Conservation (phyloP, 1,140 invertebrate species). For the Drosophila oshimai region DNA sequence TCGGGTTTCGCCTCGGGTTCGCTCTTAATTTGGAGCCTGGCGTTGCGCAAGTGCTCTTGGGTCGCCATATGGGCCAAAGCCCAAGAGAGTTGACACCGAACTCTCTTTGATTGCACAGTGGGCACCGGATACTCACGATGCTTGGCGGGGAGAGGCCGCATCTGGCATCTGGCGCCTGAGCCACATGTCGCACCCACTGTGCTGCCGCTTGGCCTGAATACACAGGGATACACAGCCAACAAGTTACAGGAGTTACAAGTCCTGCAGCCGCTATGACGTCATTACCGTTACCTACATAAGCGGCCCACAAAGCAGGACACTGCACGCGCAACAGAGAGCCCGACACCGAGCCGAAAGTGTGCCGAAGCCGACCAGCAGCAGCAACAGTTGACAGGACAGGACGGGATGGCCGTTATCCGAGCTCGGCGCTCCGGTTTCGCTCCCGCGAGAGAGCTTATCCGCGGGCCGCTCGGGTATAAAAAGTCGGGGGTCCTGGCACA, state of each 20-base stretch:
- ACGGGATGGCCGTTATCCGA: slow-evolving; percentile 36
- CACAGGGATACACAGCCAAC: slow-evolving; percentile 9
- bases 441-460: slow-evolving; percentile 40
- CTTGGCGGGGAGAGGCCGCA: too few relatives aligned
- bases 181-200: slow-evolving; percentile 40
- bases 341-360: slow-evolving; percentile 70
- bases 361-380: slow-evolving; percentile 60
- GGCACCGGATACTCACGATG: not conserved
- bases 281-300: slow-evolving; percentile 69
- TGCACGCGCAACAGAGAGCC: slow-evolving; percentile 34
- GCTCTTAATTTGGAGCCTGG: slow-evolving; percentile 32
- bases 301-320: slow-evolving; percentile 45
- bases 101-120: slow-evolving; percentile 60
- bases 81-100: slow-evolving; percentile 53
- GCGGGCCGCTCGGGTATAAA: slow-evolving; percentile 48
- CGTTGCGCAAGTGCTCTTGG: slow-evolving; percentile 65
- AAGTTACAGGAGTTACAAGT: slow-evolving; percentile 30
- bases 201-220: slow-evolving; percentile 56
- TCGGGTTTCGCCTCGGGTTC: slow-evolving; percentile 43
- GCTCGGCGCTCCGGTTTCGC: slow-evolving; percentile 6
- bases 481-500: slow-evolving; percentile 30
- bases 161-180: too few relatives aligned
- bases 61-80: slow-evolving; percentile 53
- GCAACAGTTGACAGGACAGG: slow-evolving; percentile 71
- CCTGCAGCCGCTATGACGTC: slow-evolving; percentile 62